Evolutionary conservation across 2,797 vertebrate genomes (phyloP), one percentile per base, ranked within the genome.

Genomic region (Cuculus canorus): DNA sequence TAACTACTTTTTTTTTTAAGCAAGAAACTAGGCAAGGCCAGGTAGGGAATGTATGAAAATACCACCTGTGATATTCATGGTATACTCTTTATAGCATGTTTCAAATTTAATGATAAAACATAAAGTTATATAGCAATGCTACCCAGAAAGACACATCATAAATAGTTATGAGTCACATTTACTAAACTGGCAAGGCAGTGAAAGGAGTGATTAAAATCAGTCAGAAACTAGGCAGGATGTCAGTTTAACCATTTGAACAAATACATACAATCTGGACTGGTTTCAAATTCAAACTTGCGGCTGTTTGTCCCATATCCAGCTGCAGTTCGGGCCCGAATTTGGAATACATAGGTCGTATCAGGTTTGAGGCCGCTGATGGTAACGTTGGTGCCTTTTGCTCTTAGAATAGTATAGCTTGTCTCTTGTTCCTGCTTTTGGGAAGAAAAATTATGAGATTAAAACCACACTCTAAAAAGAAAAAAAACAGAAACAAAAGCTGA

Each of bases 331-430:
- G 99, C 99, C 97, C 99, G 98, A 95, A 99, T 99, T 97, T 99
- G 99, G 96, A 99, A 99, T 88, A 99, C 97, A 24, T 99, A 99
- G 33, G 97, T 99, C 16, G 99, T 99, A 88, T 99, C 99, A 41
- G 99, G 98, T 98, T 99, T 99, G 96, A 99, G 98, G 88, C 99
- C 98, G 22, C 96, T 98, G 96, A 99, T 98, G 69, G 99, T 99
- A 93, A 99, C 99, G 4, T 99, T 99, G 76, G 98, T 99, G 90
- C 98, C 98, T 91, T 98, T 98, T 86, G 99, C 99, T 95, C 99
- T 98, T 86, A 99, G 98, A 94, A 99, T 99, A 91, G 99, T 99
- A 93, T 99, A 99, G 97, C 99, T 99, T 90, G 99, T 99, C 98
- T 99, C 99, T 98, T 99, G 99, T 84, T 99, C 99, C 98, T 99